Evolutionary conservation across 2,888 invertebrate genomes (phyloP).

Genomic region (Campaea margaritaria): DNA sequence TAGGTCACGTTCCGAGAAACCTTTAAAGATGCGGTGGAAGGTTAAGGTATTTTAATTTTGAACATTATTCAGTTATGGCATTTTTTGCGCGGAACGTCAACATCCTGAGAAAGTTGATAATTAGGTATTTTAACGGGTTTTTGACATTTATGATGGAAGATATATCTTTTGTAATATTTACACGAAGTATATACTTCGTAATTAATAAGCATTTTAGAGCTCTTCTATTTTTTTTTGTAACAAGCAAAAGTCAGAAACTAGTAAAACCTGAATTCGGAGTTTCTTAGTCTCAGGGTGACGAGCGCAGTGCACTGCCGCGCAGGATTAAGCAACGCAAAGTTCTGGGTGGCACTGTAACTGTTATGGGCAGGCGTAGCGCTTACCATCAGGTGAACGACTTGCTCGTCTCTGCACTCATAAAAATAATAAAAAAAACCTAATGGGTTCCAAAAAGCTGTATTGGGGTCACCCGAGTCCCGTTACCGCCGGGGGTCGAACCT

Average conservation of each 20-base stretch:
- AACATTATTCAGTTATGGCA: slow-evolving; percentile 17
- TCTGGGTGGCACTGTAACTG: too few species aligned
- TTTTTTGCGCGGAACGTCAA: slow-evolving; percentile 18
- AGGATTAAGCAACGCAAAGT: too few species aligned
- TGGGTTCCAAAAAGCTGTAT: slow-evolving; percentile 58
- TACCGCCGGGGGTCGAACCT: slow-evolving; percentile 53
- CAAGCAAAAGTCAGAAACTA: too few species aligned
- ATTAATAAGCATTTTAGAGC: too few species aligned
- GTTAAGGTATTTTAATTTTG: slow-evolving; percentile 18
- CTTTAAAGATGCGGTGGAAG: slow-evolving; percentile 29
- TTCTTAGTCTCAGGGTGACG: background rate
- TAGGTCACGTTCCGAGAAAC: slow-evolving; percentile 41
- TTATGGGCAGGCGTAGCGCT: too few species aligned
- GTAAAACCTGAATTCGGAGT: too few species aligned
- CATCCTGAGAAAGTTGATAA: slow-evolving; percentile 18
- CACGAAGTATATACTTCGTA: too few species aligned
- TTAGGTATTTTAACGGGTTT: slow-evolving; percentile 5
- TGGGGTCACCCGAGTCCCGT: slow-evolving; percentile 61
- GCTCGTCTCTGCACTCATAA: slow-evolving; percentile 24
- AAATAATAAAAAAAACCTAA: slow-evolving; percentile 37
- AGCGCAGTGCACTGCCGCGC: too few species aligned
- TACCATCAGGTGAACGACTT: too few species aligned
- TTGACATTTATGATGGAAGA: too few species aligned
- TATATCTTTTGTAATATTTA: too few species aligned
- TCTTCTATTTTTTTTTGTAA: too few species aligned